Conservation (phyloP, 2,888 invertebrate species). For the Tryphoninae sp. region DNA sequence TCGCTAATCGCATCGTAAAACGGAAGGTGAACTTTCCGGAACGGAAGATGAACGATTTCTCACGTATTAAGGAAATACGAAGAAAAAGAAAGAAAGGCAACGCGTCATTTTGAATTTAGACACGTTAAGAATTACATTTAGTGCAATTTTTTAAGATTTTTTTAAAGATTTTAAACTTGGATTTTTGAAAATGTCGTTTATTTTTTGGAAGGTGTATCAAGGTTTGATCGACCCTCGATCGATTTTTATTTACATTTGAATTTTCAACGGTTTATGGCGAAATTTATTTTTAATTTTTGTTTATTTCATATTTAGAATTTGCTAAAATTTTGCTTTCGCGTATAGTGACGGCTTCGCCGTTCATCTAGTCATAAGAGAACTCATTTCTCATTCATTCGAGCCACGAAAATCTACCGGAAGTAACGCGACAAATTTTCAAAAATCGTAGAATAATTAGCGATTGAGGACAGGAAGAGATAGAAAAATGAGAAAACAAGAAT, state of each 20-base stretch:
- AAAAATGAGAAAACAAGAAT: slow-evolving; percentile 13
- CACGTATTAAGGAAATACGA: background rate
- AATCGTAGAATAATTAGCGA: slow-evolving; percentile 3
- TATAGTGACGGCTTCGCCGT: slow-evolving; percentile 30
- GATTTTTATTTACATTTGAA: no score
- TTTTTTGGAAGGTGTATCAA: background rate
- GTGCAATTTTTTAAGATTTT: background rate
- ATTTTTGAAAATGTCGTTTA: no score
- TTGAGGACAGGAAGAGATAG: background rate
- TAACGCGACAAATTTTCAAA: background rate
- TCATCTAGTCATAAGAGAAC: slow-evolving; percentile 51
- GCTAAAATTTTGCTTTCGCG: no score
- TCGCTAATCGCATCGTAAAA: background rate
- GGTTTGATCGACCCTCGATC: background rate
- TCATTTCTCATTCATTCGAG: slow-evolving; percentile 29
- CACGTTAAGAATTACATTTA: background rate
- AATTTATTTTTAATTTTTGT: no score
- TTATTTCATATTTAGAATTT: no score
- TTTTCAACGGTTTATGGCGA: no score
- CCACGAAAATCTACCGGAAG: background rate
- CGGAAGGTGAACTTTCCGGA: no score
- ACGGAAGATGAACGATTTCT: no score
- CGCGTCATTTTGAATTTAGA: background rate
- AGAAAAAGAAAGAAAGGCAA: background rate
- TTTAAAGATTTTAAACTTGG: no score